Base-by-base conservation (phyloP, 1,140 invertebrate species). In the Aethina tumida region DNA sequence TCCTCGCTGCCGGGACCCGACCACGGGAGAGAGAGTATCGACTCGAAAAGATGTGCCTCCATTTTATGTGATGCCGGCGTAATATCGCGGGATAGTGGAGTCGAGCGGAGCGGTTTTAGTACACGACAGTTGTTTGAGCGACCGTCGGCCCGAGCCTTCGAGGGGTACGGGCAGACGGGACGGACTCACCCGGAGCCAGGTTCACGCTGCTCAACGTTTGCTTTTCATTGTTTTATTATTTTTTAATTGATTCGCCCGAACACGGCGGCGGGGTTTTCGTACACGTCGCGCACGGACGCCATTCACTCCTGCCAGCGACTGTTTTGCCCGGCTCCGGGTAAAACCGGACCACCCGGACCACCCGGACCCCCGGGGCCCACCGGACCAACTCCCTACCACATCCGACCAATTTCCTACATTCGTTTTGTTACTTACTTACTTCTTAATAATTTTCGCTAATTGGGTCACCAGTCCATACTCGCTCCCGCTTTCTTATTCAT, bases 61-160 rank as follows among this genome's bases (percentile, higher is more conserved):
- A 50, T 52, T 56, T 56, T 56, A 50, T 50, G 50, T 50, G 51
- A 54, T 54, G 52, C 50, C 49, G 43, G 50, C 50, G 47, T 55
- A 56, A 56, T 56, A 54, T 54, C 52, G 41, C 45, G 41, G n/a
- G 45, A 51, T 49, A 53, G 50, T 52, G 42, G 50, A 54, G 47
- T 44, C 31, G 27, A 31, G 22, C n/a, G n/a, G 49, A 46, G 45
- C 45, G 47, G 46, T 49, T 53, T 55, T 47, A 51, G 49, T 49
- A 57, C 48, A 58, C 55, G 55, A 58, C 55, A 58, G 55, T 55
- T 58, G 55, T 58, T 58, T 58, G 53, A 58, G 49, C 55, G 50
- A 55, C 45, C 47, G 39, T 32, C 8, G 36, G 47, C 39, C 40
- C 35, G 27, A 29, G 30, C 40, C 29, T 43, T 43, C 20, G 27